phyloP scores from a whole-genome alignment of 1,140 invertebrate species.

The Holotrichia oblita region DNA sequence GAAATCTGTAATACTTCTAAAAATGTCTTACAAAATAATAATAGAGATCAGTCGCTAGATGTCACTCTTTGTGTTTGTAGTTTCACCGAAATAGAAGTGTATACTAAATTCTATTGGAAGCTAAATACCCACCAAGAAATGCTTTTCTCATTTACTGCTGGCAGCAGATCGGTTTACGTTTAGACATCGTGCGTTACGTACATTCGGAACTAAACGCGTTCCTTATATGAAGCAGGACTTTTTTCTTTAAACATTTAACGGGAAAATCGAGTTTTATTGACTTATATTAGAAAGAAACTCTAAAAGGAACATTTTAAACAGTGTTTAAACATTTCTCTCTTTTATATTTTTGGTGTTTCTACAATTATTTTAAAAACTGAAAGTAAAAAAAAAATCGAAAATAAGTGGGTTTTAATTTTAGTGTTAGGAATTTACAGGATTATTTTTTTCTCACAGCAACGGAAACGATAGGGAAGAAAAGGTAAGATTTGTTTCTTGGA shows the following conservation, averaged over 20 bases:
- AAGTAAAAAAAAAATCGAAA: slow-evolving; percentile 17
- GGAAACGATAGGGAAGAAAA: background rate
- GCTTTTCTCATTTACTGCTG: background rate
- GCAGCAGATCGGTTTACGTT: background rate
- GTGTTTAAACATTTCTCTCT: background rate
- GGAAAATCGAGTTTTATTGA: background rate
- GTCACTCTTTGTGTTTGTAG: background rate
- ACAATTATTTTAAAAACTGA: background rate
- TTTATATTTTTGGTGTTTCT: background rate
- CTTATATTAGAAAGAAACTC: background rate
- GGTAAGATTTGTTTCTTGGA: background rate
- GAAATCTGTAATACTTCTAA: no score
- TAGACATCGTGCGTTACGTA: background rate
- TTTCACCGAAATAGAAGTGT: background rate
- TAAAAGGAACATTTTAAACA: background rate
- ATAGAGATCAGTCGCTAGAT: background rate
- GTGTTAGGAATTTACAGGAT: slow-evolving; percentile 9
- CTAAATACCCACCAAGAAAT: background rate
- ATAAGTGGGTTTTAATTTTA: slow-evolving; percentile 1
- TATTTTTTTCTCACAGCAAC: background rate
- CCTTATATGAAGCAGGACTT: background rate
- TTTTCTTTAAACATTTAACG: slow-evolving; percentile 5
- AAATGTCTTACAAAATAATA: background rate
- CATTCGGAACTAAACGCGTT: background rate
- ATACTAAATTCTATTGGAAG: background rate